These are phyloP conservation scores for Tetramorium simillimum DNA, from an alignment of 1,140 invertebrate genomes.

Conservation along the genomic window DNA sequence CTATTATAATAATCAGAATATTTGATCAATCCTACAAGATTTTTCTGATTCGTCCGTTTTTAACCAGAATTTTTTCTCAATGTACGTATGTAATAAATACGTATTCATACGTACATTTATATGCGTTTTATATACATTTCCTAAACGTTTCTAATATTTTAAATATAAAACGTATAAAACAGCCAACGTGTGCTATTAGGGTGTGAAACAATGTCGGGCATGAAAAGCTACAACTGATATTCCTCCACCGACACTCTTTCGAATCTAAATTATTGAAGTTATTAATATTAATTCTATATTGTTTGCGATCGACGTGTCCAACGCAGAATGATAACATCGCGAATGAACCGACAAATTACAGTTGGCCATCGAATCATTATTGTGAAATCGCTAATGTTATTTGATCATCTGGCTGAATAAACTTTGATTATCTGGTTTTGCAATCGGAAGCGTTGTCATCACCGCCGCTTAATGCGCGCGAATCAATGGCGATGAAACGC, in stretches of 20 bases:
- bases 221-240: no score
- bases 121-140: no score
- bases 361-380: not conserved
- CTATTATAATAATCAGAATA: no score
- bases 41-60: no score
- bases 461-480: not conserved
- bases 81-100: no score
- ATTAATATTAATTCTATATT: not conserved
- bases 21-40: no score
- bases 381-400: constrained; percentile 8
- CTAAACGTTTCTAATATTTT: no score
- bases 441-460: not conserved
- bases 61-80: no score
- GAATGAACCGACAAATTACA: not conserved
- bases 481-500: not conserved
- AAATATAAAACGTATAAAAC: no score
- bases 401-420: constrained; percentile 5
- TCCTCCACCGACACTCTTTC: not conserved
- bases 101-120: no score
- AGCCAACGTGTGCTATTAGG: no score
- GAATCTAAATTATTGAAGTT: not conserved
- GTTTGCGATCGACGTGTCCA: not conserved
- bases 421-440: constrained; percentile 6
- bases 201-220: no score
- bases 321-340: not conserved